Base-by-base conservation (phyloP, 2,797 vertebrate species). In the Enteromius radiatus region DNA sequence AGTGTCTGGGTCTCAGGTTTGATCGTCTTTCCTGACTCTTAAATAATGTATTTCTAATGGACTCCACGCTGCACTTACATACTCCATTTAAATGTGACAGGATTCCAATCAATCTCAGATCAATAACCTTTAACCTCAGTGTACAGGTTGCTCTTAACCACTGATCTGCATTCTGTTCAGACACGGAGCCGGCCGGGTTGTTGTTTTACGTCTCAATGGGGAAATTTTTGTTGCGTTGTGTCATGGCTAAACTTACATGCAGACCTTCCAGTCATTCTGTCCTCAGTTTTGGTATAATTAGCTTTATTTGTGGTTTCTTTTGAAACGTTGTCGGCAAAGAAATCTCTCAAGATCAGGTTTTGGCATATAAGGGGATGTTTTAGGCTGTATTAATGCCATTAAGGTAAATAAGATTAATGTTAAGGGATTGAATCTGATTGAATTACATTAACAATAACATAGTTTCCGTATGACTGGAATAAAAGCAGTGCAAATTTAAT, bases 1-100 rank as follows among this genome's bases (percentile, higher is more conserved):
- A 69, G 83, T 82, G 79, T 84, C 64, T 36, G 23, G 59, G 77
- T 74, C 73, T 81, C 67, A 80, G 59, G 80, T 80, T 84, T 77
- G 56, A 38, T 64, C 28, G 4, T 87, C 83, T 71, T 82, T 65
- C 78, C 49, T 87, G 41, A 75, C 82, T 85, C 81, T 84, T 87
- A 84, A 87, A 87, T 87, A 85, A 87, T 87, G 70, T 64, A 87
- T 84, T 78, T 78, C 84, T 84, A 85, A 87, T 86, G 63, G 78
- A 82, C 63, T 86, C 64, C 43, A 70, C 3, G 17, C 45, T 63
- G 45, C 67, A 81, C 82, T 81, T 86, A 56, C 76, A 78, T 45
- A 26, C 63, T 80, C 77, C 61, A 74, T 85, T 87, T 81, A 82
- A 59, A 87, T 41, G 14, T 79, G 75, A 81, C 75, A 79, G 83